Evolutionary conservation across 2,888 invertebrate genomes (phyloP), one percentile per base, ranked within the genome.

Genomic region (Xanthorhoe designata): DNA sequence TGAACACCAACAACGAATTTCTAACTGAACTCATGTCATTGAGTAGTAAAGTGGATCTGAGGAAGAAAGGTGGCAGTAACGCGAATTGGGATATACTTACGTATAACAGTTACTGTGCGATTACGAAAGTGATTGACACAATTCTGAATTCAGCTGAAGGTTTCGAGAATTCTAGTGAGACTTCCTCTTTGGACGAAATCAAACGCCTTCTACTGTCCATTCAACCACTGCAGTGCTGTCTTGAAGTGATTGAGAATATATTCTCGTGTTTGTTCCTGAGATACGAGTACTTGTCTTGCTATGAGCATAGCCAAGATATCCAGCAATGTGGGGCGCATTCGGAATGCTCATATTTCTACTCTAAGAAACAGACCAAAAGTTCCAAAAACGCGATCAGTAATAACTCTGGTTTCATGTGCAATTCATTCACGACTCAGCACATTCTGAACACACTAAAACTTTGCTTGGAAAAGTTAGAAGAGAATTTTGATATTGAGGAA

Each of bases 241-340:
- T 95, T 57, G 96, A 96, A 88, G 91, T 96, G 0, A 92, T 97
- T 62, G 96, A 97, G 83, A 95, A 96, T 83, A 94, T 97, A 71
- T 97, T 96, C 83, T 94, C 95, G 0, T 94, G 97, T 74, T 90
- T 97, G 47, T 96, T 96, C 84, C 78, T 96, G 55, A 94, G 95
- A 72, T 94, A 94, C 74, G 95, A 95, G 78, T 95, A 96, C 80
- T 92, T 95, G 68, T 91, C 92, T 8, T 94, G 94, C 65, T 87
- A 94, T 71, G 92, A 94, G 72, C 92, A 91, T 60, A 94, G 82
- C 65, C 93, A 90, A 75, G 93, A 93, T 18, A 78, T 79, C 52
- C 85, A 91, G 18, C 74, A 74, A 64, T 90, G 90, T 68, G 91
- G 92, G 5, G 90, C 92, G 1, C 90, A 90, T 72, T 91, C 93